Evolutionary conservation across 2,113 vertebrate species (phyloP), one percentile per base, ranked within the genome.

Genomic region (Forbesichthys agassizii): DNA sequence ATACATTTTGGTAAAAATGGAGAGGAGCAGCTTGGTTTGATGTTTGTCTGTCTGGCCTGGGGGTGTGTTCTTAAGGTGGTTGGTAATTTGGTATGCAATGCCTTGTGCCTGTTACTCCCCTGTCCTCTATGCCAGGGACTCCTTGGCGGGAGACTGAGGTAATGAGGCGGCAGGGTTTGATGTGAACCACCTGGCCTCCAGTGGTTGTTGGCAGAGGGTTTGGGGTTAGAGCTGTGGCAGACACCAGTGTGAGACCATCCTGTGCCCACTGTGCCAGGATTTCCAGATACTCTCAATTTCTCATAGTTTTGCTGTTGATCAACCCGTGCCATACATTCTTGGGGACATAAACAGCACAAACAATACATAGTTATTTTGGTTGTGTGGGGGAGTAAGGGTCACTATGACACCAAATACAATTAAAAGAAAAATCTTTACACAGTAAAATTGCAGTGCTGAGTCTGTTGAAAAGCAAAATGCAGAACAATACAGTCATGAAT

Each of bases 111-210:
- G 52, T 54, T n/a, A n/a, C 52, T 58, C 12, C 12, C 27, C 11
- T 27, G 18, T 58, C 58, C 14, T 60, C 33, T 13, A 6, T 60
- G 58, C 58, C 58, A 42, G 33, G 27, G 12, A 42, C 58, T 60
- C 10, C 33, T 60, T 60, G 58, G 46, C 61, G 18, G 47, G 61
- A 63, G 60, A 11, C 14, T 48, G 16, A 47, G 61, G 61, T 63
- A 63, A 63, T 63, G 61, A 63, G 46, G 61, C 61, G 5, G 42
- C 9, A 20, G 61, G 48, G 48, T 60, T 46, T 60, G 58, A 46
- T 60, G 33, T 60, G 58, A 60, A 42, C 11, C 58, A 42, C 33
- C 27, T 11, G 14, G 46, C 60, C 60, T 48, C 7, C n/a, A 47
- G 60, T 47, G 60, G 42, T 61, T 48, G n/a, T 48, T 64, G 62